Evolutionary conservation across 1,140 invertebrate genomes (phyloP).

Genomic region (Nephila pilipes): DNA sequence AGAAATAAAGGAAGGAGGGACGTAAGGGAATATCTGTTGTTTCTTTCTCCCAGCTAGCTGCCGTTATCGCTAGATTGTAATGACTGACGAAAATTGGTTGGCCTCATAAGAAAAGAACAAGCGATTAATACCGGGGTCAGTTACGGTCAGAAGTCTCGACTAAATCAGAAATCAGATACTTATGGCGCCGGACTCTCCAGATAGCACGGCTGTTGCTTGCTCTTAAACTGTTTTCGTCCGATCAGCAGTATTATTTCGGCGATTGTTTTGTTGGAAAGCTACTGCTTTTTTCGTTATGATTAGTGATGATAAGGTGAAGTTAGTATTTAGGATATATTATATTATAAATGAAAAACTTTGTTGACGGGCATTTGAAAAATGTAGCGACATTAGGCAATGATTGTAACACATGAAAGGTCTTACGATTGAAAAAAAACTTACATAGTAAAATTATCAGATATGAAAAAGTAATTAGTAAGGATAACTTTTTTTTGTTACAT

Average conservation of each 20-base stretch:
- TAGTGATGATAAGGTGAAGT: neutral
- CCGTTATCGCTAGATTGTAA: conserved; percentile 31
- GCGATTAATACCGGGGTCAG: conserved; percentile 26
- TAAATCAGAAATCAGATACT: conserved; percentile 54
- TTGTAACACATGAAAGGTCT: no score
- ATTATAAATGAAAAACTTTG: no score
- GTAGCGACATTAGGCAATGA: no score
- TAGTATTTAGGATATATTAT: neutral
- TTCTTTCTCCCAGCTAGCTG: neutral
- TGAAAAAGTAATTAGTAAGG: no score
- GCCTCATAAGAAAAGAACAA: conserved; percentile 16
- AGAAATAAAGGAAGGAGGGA: neutral
- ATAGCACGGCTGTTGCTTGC: neutral
- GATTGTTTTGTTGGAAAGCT: neutral
- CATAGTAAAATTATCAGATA: no score
- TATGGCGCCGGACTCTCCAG: conserved; percentile 34
- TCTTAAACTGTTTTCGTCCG: neutral
- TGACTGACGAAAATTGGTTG: conserved; percentile 33
- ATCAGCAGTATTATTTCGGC: conserved; percentile 10
- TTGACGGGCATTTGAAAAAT: no score
- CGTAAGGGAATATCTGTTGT: conserved; percentile 18
- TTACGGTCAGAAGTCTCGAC: conserved; percentile 35
- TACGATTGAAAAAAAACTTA: no score
- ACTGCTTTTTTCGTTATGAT: neutral
- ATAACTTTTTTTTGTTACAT: no score